phyloP scores from a whole-genome alignment of 2,888 invertebrate species.

The Agelastica alni region DNA sequence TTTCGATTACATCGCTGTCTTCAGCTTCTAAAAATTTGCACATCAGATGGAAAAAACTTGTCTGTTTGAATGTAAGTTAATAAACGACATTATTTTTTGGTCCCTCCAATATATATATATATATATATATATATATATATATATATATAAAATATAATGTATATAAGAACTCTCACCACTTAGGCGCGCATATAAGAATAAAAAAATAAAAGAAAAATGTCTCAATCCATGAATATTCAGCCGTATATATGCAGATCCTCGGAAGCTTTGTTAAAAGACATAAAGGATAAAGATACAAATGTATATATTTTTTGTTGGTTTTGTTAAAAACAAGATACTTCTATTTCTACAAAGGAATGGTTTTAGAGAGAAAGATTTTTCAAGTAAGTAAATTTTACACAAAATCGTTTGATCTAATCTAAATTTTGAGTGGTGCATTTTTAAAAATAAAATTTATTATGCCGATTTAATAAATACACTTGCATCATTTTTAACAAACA shows the following conservation, averaged over 20 bases:
- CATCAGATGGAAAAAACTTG: too few species aligned
- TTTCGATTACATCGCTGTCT: too few species aligned
- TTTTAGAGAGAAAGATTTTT: constrained; percentile 13
- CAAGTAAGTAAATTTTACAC: constrained; percentile 4
- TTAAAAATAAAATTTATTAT: too few species aligned
- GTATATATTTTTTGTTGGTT: constrained; percentile 28
- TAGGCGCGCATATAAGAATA: constrained; percentile 8
- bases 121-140: too few species aligned
- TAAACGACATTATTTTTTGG: too few species aligned
- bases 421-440: too few species aligned
- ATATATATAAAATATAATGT: too few species aligned
- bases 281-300: constrained; percentile 15
- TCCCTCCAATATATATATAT: too few species aligned
- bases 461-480: too few species aligned
- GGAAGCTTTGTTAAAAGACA: constrained; percentile 24
- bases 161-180: constrained; percentile 8
- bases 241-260: constrained; percentile 17
- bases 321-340: constrained; percentile 23
- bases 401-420: not conserved
- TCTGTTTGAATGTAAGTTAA: too few species aligned
- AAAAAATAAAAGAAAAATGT: constrained; percentile 23
- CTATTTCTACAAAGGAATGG: constrained; percentile 26
- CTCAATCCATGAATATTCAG: constrained; percentile 21
- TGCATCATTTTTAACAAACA: too few species aligned
- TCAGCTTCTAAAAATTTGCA: too few species aligned